Percentiles rank a stretch among this genome's conserved stretches.
Evolutionary conservation across 2,797 vertebrate species (phyloP).

Genomic region (Coendou prehensilis): DNA sequence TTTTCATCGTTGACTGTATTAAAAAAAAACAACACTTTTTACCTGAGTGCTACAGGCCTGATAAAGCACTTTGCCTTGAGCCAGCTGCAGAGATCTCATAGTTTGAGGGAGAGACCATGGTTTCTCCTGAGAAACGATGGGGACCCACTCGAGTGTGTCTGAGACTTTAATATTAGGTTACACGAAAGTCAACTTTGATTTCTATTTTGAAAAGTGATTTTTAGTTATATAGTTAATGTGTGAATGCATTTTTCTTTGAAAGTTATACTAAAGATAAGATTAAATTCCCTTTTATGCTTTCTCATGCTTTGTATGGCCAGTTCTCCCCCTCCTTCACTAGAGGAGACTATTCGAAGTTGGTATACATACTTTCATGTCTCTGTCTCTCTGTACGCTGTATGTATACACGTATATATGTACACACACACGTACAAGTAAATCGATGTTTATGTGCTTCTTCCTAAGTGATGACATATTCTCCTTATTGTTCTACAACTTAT

Average conservation of each 20-base stretch:
- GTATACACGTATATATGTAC: background rate
- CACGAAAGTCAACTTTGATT: background rate
- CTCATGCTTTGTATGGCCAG: background rate
- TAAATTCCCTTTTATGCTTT: slow-evolving; percentile 22
- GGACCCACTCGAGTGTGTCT: background rate
- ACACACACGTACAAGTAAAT: too few species aligned
- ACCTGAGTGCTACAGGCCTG: background rate
- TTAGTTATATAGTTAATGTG: background rate
- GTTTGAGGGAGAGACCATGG: background rate
- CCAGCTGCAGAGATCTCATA: background rate
- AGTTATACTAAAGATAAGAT: background rate
- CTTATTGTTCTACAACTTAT: background rate
- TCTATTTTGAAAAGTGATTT: background rate
- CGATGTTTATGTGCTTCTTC: background rate
- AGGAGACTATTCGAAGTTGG: slow-evolving; percentile 25
- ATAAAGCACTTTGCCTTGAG: background rate
- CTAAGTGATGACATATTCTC: background rate
- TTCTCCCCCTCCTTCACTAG: background rate
- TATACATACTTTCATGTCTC: background rate
- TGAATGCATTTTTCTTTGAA: background rate
- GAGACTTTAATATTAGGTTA: background rate
- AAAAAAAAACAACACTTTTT: background rate
- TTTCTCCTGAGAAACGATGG: background rate
- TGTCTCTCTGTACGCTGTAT: background rate
- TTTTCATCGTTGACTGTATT: background rate